A percentile compares a stretch with the other conserved stretches of the same genome.
phyloP scores from a whole-genome alignment of 2,113 vertebrate genomes.

The Percopsis transmontana region DNA sequence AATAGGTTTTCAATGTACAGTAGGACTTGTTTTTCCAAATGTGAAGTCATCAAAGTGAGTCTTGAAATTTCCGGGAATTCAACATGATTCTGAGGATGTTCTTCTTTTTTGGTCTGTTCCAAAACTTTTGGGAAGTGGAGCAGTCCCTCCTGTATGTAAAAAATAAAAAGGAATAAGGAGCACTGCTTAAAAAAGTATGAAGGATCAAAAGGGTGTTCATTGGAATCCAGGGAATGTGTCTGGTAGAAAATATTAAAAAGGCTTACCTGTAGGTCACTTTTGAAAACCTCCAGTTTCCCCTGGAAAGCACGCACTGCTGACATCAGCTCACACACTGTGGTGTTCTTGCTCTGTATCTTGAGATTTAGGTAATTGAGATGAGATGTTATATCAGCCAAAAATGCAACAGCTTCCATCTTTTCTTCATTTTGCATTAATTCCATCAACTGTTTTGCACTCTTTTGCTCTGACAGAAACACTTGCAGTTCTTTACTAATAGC shows the following conservation, averaged over 20 bases:
- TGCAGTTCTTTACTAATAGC: conserved; percentile 1
- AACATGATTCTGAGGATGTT: background rate
- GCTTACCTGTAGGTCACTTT: conserved; percentile 30
- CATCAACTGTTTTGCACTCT: conserved; percentile 15
- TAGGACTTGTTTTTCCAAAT: conserved; percentile 17
- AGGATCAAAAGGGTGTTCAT: conserved; percentile 1
- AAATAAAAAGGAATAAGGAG: no score
- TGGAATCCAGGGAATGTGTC: no score
- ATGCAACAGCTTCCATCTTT: conserved; percentile 25
- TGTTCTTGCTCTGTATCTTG: conserved; percentile 32
- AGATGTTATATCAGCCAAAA: conserved; percentile 36
- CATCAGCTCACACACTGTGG: conserved; percentile 32
- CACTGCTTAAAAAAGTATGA: background rate
- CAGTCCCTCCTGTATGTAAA: conserved; percentile 9
- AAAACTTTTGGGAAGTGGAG: conserved; percentile 6
- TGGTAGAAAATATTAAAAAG: no score
- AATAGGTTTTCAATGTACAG: conserved; percentile 16
- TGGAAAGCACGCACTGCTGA: conserved; percentile 38
- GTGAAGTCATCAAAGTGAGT: conserved; percentile 1
- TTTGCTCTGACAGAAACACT: conserved; percentile 35
- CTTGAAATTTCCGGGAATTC: conserved; percentile 6
- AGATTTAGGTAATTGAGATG: conserved; percentile 32
- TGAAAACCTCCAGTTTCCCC: no score
- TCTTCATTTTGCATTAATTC: conserved; percentile 19
- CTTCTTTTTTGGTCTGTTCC: background rate